Base-by-base conservation (phyloP, 1,140 invertebrate species). In the Drosophila navojoa region DNA sequence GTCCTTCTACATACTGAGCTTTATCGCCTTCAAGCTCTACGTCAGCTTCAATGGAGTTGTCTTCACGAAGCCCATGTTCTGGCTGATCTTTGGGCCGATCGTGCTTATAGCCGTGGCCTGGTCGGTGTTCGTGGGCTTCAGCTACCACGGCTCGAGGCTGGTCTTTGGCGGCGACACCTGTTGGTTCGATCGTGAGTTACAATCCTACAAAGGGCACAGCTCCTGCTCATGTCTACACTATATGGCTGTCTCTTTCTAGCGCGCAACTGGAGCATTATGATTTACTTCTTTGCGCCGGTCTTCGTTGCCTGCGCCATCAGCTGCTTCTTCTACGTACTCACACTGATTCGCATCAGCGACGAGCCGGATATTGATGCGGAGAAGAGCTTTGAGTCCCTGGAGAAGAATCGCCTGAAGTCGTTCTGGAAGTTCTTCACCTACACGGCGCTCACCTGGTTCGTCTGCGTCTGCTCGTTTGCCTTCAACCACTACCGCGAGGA, bases 181-280 rank as follows among this genome's bases (percentile, higher is more conserved):
- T 47, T 91, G 90, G 90, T 91, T 91, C 32, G 90, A 91, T 85
- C 90, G 90, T 91, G 53, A 85, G 90, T 87, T 13, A 1, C n/a
- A n/a, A n/a, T n/a, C n/a, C 6, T 35, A 35, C 0, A 13, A 7
- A 3, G 0, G 5, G 16, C 10, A 53, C 10, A 53, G 27, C 9
- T 25, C n/a, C 52, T 0, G 40, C 25, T 13, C 13, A 0, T 0
- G 5, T 45, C 5, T 42, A 22, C 2, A 44, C 42, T 16, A 44
- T 16, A 53, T 6, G 4, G 10, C 0, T 6, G 7, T 15, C 40
- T 27, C 11, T 47, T 57, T 58, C 4, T 3, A 91, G 90, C 90
- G 1, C 81, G 90, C 40, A 89, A 87, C 35, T 91, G 80, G 86
- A 79, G 77, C 15, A 76, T 91, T 35, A 90, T 91, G 82, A 60